Base-by-base conservation (phyloP, 2,888 invertebrate genomes). In the Nomada ferruginata region DNA sequence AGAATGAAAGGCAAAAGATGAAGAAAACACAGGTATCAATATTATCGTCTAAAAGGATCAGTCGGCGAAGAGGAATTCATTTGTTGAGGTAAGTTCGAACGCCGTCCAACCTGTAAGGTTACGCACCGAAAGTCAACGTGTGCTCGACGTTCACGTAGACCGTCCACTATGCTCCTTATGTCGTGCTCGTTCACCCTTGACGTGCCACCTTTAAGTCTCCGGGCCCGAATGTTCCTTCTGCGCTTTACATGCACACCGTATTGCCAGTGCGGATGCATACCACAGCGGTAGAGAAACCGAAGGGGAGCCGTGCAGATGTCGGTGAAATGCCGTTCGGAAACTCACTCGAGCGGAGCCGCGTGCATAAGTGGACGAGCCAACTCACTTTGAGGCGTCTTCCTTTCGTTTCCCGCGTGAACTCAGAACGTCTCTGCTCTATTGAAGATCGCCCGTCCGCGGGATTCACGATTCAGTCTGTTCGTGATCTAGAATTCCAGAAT, bases 311-410 rank as follows among this genome's bases (percentile, higher is more conserved):
- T 91, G 92, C 93, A 93, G 93, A 93, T 93, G 93, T 92, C 91
- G 89, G 91, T 91, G 91, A 91, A 93, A 92, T 92, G 92, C 92
- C 92, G 93, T 92, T 93, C 90, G 91, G 88, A 89, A 91, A 92
- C 89, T 93, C 92, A 92, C 93, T 93, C 91, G 91, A 93, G 92
- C 93, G 92, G 85, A 84, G 89, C 92, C 90, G 88, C 87, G 91
- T 92, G 92, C 91, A 93, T 93, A 93, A 93, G 92, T 92, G 93
- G 92, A 93, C 93, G 93, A 91, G 93, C 90, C 92, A 93, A 93
- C 91, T 91, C 92, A 93, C 93, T 93, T 91, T 87, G 90, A 84
- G 78, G 87, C 89, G 88, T 90, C 91, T 91, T 93, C 91, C 93
- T 91, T 91, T 92, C 90, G 90, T 89, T 87, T 89, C 71, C 65